These are phyloP conservation scores for Clitarchus hookeri DNA, from an alignment of 2,888 invertebrate genomes.

Conservation along the genomic window DNA sequence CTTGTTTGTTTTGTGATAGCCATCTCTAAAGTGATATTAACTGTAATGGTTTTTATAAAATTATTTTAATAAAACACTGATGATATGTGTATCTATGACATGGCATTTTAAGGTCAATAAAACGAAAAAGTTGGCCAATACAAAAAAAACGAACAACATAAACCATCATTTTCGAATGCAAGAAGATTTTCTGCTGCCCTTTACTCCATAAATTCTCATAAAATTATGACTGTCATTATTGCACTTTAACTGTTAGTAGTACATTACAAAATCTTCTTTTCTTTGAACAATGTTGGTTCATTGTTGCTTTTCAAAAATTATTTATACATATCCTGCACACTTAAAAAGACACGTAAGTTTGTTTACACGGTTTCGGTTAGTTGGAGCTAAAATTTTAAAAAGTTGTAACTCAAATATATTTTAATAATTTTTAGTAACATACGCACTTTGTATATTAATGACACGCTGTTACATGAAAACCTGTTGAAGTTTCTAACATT, in stretches of 20 bases:
- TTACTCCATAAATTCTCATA: background rate
- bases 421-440: background rate
- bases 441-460: background rate
- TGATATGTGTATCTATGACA: slow-evolving; percentile 39
- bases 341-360: background rate
- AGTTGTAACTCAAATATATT: too few species aligned
- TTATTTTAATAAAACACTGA: background rate
- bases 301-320: background rate
- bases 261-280: background rate
- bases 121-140: slow-evolving; percentile 38
- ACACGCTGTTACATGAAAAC: too few species aligned
- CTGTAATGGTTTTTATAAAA: background rate
- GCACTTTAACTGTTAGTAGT: background rate
- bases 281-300: background rate
- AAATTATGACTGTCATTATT: background rate
- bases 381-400: background rate
- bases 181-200: slow-evolving; percentile 35
- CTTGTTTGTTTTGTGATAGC: background rate
- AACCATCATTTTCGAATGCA: slow-evolving; percentile 42
- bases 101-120: slow-evolving; percentile 42
- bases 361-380: background rate
- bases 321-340: background rate
- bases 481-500: too few species aligned
- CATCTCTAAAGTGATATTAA: background rate
- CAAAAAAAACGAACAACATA: background rate